Conservation (phyloP, 2,888 invertebrate species). For the Polydrusus cervinus region DNA sequence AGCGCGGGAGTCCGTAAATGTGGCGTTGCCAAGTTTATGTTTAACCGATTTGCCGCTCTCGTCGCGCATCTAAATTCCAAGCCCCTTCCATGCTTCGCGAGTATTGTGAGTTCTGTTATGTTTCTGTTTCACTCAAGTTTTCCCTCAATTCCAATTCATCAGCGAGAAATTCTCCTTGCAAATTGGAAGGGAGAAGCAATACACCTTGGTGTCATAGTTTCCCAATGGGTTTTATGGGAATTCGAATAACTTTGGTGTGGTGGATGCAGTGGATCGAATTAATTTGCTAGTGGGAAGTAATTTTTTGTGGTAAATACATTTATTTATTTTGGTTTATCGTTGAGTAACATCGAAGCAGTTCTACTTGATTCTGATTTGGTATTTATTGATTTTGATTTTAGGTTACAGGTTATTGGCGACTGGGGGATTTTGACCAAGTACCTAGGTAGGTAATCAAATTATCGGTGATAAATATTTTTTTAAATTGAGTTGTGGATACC, state of each 20-base stretch:
- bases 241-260: not conserved
- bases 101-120: not conserved
- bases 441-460: no score
- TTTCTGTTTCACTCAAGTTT: conserved; percentile 33
- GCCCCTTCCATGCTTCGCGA: conserved; percentile 32
- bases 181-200: conserved; percentile 1
- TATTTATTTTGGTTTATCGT: no score
- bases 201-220: conserved; percentile 13
- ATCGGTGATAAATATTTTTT: no score
- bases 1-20: conserved; percentile 24
- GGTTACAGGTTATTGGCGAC: no score
- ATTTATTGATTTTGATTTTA: no score
- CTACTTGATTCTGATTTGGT: no score
- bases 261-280: not conserved
- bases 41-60: conserved; percentile 3
- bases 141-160: conserved; percentile 22
- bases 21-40: conserved; percentile 25
- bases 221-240: not conserved
- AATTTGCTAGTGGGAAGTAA: not conserved
- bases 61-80: conserved; percentile 19
- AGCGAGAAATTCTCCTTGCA: conserved; percentile 3
- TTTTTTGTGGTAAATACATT: no score
- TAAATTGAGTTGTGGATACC: no score
- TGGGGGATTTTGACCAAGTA: no score
- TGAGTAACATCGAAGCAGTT: no score